Conservation (phyloP, 2,113 vertebrate genomes). For the Lates calcarifer region DNA sequence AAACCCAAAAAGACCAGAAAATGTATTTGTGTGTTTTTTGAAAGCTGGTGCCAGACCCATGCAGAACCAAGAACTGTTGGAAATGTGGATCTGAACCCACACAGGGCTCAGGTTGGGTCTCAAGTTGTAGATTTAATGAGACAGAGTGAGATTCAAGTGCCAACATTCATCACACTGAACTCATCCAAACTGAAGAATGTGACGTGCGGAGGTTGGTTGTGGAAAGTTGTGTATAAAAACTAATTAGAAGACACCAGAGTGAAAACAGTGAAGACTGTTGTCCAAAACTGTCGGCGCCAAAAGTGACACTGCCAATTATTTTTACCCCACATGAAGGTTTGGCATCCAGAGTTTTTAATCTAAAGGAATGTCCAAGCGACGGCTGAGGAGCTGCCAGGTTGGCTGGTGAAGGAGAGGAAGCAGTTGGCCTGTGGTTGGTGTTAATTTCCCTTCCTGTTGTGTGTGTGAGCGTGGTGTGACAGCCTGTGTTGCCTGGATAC, state of each 20-base stretch:
- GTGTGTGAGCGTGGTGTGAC: neutral
- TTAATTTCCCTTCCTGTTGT: neutral
- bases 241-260: neutral
- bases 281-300: neutral
- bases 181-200: neutral
- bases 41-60: too few species aligned
- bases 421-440: neutral
- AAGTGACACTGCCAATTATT: neutral
- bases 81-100: too few species aligned
- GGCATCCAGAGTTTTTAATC: neutral
- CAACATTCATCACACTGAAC: neutral
- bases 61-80: too few species aligned
- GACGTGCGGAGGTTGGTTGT: neutral
- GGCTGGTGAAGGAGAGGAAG: conserved; percentile 1
- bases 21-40: too few species aligned
- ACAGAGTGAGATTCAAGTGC: neutral
- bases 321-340: neutral
- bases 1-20: too few species aligned
- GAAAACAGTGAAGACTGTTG: neutral
- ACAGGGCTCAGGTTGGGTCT: too few species aligned
- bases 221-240: neutral
- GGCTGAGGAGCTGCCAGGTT: neutral
- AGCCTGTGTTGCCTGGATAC: neutral
- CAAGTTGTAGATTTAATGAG: neutral
- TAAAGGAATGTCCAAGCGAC: neutral